Evolutionary conservation across 2,113 vertebrate species (phyloP).

Genomic region (Amblyornis subalaris): DNA sequence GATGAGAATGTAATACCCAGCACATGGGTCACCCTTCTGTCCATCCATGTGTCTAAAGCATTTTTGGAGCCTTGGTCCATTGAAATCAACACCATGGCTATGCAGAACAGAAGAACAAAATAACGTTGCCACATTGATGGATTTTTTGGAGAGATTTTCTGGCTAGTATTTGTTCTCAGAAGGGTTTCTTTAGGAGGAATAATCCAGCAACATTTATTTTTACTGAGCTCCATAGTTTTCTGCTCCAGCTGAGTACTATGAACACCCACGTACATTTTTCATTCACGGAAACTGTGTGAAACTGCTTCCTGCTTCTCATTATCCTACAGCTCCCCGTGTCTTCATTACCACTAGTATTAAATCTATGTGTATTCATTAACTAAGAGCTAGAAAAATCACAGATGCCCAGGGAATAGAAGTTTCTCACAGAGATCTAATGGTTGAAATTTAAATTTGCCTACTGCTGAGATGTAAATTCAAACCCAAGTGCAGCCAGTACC

Average conservation of each 20-base stretch:
- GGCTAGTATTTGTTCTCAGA: neutral
- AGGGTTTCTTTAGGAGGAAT: neutral
- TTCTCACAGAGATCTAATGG: conserved; percentile 44
- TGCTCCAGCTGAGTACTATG: neutral
- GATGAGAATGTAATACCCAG: neutral
- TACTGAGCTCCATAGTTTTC: neutral
- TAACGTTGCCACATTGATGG: neutral
- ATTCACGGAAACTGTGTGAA: neutral
- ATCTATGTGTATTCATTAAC: neutral
- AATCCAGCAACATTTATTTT: neutral
- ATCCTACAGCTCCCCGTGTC: neutral
- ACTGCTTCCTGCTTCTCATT: neutral
- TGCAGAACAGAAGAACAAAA: neutral
- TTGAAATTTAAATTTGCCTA: conserved; percentile 28
- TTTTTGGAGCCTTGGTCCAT: neutral
- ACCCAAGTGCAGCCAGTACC: neutral
- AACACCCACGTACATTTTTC: neutral
- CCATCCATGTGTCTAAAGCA: neutral
- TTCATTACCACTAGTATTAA: neutral
- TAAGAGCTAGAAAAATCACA: neutral
- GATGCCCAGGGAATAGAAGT: neutral
- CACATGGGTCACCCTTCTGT: neutral
- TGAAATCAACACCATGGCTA: neutral
- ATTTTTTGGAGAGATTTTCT: neutral
- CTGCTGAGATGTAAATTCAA: conserved; percentile 34